phyloP scores from a whole-genome alignment of 2,888 invertebrate genomes.

The Pachliopta kotzebuea region DNA sequence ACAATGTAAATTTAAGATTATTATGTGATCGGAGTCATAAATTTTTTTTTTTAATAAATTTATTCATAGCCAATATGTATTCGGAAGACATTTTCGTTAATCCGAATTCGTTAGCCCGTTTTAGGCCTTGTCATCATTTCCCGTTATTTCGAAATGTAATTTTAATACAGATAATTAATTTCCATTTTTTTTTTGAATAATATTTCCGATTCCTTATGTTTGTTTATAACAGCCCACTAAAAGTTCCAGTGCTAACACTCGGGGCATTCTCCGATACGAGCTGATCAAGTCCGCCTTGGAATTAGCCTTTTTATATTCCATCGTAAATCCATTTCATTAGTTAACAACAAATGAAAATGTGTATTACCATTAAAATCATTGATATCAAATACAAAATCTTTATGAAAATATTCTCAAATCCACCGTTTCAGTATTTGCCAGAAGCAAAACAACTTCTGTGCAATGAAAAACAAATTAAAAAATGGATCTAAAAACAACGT shows the following conservation, averaged over 20 bases:
- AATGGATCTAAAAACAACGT: conserved; percentile 25
- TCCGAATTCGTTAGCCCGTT: conserved; percentile 18
- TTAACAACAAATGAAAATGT: conserved; percentile 19
- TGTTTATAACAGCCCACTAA: too few species aligned
- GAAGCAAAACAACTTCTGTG: conserved; percentile 8
- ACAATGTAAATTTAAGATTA: not conserved
- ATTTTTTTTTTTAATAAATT: too few species aligned
- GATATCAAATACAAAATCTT: conserved; percentile 22
- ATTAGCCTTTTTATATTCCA: not conserved
- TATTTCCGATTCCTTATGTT: too few species aligned
- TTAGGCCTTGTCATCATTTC: conserved; percentile 23
- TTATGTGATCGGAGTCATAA: not conserved
- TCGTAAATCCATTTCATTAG: conserved; percentile 10
- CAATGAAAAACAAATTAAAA: conserved; percentile 9
- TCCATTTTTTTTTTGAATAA: too few species aligned
- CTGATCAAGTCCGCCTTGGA: too few species aligned
- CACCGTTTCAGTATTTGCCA: conserved; percentile 16
- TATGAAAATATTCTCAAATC: conserved; percentile 29
- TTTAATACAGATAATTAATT: too few species aligned
- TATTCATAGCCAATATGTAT: conserved; percentile 24
- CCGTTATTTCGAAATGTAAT: not conserved
- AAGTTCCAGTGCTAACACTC: too few species aligned
- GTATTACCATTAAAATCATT: conserved; percentile 2
- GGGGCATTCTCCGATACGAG: too few species aligned
- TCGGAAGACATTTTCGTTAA: conserved; percentile 23